Evolutionary conservation across 2,797 vertebrate species (phyloP), one percentile per base, ranked within the genome.

Genomic region (Spatula versicolor): DNA sequence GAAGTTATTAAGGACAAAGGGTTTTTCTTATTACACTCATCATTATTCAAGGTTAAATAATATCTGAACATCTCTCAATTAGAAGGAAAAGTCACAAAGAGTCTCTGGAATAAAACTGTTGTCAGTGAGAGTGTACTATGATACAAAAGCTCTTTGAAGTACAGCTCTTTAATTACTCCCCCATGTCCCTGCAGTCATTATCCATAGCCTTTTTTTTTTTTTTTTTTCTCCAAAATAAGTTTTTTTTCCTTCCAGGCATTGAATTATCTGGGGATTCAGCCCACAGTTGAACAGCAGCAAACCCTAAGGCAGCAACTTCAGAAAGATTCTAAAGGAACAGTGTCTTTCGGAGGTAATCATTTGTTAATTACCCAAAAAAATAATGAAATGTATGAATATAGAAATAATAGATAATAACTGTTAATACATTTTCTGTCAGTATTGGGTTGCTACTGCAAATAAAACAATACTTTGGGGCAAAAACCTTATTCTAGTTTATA

Each of bases 261-360:
- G 86, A 97, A 97, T 95, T 98, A 97, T 90, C 98, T 98, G 86
- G 98, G 98, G 69, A 97, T 99, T 92, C 98, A 98, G 69, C 98
- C 98, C 73, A 98, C 98, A 68, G 97, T 98, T 60, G 97, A 97
- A 69, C 98, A 99, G 95, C 97, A 97, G 19, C 98, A 98, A 97
- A 89, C 91, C n/a, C 93, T 99, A 86, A 97, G 97, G 96, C 98
- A 98, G 89, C 98, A 98, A 87, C 97, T 99, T 46, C 96, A 92
- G 81, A 97, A 98, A 13, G 98, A 99, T 95, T 97, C 97, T 15
- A 96, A 96, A 26, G 98, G 98, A 83, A 98, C 98, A 8, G 98
- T 99, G 88, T 98, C 98, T 94, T 98, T 98, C 90, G 97, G 98
- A 98, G 99, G 99, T 99, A 97, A 97, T 90, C 28, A 80, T 95